A percentile compares a stretch with the other conserved stretches of the same genome.
phyloP scores from a whole-genome alignment of 2,888 invertebrate species.

The Ennomos erosarius region DNA sequence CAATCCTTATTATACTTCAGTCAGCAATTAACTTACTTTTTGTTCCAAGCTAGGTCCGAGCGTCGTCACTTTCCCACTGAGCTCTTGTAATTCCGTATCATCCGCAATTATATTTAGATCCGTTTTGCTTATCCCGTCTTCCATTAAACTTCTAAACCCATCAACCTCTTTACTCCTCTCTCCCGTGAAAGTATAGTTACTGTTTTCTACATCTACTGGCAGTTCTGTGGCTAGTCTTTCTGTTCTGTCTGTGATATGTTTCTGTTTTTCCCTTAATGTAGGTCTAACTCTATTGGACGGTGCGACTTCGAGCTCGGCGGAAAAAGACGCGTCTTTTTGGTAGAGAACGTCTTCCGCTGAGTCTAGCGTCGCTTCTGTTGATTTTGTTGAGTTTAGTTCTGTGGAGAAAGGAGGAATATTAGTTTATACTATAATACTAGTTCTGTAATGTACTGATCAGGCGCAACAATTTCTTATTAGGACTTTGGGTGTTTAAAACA shows the following conservation, averaged over 20 bases:
- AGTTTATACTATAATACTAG: too few relatives aligned
- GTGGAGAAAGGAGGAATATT: conserved; percentile 55
- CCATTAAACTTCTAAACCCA: conserved; percentile 73
- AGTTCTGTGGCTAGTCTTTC: conserved; percentile 58
- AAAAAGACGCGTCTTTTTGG: conserved; percentile 92
- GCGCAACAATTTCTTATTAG: not conserved
- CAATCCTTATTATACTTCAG: too few relatives aligned
- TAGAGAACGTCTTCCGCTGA: conserved; percentile 89
- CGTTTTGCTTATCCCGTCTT: conserved; percentile 75
- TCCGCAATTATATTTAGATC: conserved; percentile 78
- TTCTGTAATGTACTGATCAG: too few relatives aligned
- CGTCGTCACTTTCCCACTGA: conserved; percentile 74
- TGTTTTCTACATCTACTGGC: conserved; percentile 52
- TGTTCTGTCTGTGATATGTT: conserved; percentile 58
- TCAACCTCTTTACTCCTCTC: conserved; percentile 72
- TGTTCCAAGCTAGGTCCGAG: conserved; percentile 88
- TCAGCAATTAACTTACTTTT: conserved; percentile 71
- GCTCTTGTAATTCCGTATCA: conserved; percentile 49
- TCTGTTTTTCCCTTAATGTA: conserved; percentile 41
- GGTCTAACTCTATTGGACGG: conserved; percentile 77
- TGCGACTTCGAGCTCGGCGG: conserved; percentile 88
- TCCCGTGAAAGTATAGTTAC: conserved; percentile 69
- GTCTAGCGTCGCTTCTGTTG: conserved; percentile 80
- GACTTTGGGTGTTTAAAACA: too few relatives aligned
- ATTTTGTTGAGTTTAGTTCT: conserved; percentile 91